phyloP scores from a whole-genome alignment of 1,140 invertebrate genomes.

The Drosophila repletoides region DNA sequence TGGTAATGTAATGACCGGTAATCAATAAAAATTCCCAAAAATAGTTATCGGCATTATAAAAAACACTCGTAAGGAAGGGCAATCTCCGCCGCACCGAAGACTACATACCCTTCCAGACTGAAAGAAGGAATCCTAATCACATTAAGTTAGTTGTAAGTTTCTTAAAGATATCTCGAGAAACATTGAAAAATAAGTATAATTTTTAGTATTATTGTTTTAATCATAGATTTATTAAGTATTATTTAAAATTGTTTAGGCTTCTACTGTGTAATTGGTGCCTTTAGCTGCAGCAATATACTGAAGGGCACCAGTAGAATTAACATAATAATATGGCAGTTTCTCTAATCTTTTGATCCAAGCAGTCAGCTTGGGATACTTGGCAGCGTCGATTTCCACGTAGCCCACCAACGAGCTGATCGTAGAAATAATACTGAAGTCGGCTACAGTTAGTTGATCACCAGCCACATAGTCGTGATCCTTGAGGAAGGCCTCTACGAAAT shows the following conservation, averaged over 20 bases:
- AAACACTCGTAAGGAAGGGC: no score
- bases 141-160: no score
- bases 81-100: no score
- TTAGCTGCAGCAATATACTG: slow-evolving; percentile 78
- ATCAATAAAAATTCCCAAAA: no score
- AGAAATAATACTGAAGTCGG: slow-evolving; percentile 83
- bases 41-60: no score
- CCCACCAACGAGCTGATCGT: slow-evolving; percentile 68
- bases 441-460: slow-evolving; percentile 84
- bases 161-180: no score
- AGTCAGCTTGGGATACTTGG: slow-evolving; percentile 53
- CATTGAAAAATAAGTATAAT: no score
- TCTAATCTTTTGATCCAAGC: slow-evolving; percentile 67
- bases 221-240: no score
- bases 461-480: slow-evolving; percentile 81
- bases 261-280: not conserved
- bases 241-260: not conserved
- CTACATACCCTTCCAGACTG: no score
- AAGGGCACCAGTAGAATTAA: slow-evolving; percentile 40
- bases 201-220: no score
- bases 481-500: slow-evolving; percentile 83
- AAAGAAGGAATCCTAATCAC: no score
- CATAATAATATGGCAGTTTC: slow-evolving; percentile 74
- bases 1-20: no score
- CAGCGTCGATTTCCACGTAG: slow-evolving; percentile 53